Evolutionary conservation across 2,888 invertebrate species (phyloP), one percentile per base, ranked within the genome.

Genomic region (Hofmannophila pseudospretella): DNA sequence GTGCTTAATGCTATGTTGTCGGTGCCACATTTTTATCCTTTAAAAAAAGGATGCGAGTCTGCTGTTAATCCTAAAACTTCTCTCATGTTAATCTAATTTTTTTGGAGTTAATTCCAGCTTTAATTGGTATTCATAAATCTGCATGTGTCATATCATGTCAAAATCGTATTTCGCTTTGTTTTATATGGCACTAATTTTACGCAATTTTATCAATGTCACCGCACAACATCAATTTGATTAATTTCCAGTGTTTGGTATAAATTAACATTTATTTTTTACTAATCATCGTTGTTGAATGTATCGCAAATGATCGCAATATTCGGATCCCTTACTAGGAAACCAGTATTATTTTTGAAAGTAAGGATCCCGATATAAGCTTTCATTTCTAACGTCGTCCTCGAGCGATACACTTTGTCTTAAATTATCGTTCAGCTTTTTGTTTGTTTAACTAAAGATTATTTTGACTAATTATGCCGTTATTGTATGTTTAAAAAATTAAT

Each of bases 1-100:
- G 62, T 63, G 81, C 79, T 79, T 41, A 49, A 61, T 51, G 67
- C 69, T 64, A 28, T 22, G 12, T 29, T 40, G 11, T 33, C 10
- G 33, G 31, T 29, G 29, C 40, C 29, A 36, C 27, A 11, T 26
- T 31, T 13, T 26, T 22, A 10, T 22, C 16, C 20, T 26, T 19
- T 23, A 27, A 23, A 23, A 23, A 23, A 23, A 23, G 23, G 23
- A 23, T n/a, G n/a, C 23, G n/a, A 23, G n/a, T 23, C n/a, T 7
- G 23, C 23, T 23, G 3, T n/a, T 20, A 20, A 29, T 22, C 10
- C 9, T 3, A 11, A 11, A 28, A 20, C 20, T 20, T n/a, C n/a
- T n/a, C n/a, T n/a, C n/a, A n/a, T 10, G n/a, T 28, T 20, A 11
- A 10, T 14, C 23, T 33, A 5, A 25, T 29, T 7, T 7, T 4